These are phyloP conservation scores for Allolobophora icterica DNA, from an alignment of 2,888 invertebrate genomes.

Conservation along the genomic window DNA sequence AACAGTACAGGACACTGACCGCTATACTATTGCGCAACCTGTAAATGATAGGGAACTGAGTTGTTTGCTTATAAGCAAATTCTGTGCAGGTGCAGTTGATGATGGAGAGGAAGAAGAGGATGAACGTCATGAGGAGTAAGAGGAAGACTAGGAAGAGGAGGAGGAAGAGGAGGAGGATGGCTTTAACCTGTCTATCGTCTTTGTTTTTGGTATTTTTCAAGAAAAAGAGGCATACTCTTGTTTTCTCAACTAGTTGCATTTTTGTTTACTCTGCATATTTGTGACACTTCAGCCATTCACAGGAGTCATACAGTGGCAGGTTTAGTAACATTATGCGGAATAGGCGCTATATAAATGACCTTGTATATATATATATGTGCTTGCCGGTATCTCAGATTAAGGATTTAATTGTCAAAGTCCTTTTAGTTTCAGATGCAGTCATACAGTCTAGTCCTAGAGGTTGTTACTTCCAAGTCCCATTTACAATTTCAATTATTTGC, in stretches of 20 bases:
- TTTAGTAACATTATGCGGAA: too few species aligned
- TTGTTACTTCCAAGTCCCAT: not conserved
- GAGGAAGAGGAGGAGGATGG: not conserved
- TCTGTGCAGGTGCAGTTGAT: too few species aligned
- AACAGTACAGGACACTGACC: too few species aligned
- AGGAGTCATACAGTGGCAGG: not conserved
- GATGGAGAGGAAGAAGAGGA: not conserved
- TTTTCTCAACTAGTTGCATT: too few species aligned
- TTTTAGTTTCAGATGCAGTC: not conserved
- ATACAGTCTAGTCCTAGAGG: not conserved
- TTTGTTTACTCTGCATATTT: too few species aligned
- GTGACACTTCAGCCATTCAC: not conserved
- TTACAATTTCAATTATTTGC: not conserved
- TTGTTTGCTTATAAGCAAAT: too few species aligned
- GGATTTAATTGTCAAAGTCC: not conserved
- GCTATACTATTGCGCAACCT: too few species aligned
- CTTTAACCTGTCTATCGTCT: not conserved
- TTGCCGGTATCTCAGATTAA: too few species aligned
- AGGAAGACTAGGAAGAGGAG: not conserved
- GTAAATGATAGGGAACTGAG: too few species aligned
- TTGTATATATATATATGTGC: too few species aligned
- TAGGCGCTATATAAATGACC: too few species aligned
- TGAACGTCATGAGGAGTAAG: not conserved
- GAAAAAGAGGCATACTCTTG: too few species aligned
- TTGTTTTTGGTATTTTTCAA: not conserved